Evolutionary conservation across 2,113 vertebrate genomes (phyloP), one percentile per base, ranked within the genome.

Genomic region (Tylochromis polylepis): DNA sequence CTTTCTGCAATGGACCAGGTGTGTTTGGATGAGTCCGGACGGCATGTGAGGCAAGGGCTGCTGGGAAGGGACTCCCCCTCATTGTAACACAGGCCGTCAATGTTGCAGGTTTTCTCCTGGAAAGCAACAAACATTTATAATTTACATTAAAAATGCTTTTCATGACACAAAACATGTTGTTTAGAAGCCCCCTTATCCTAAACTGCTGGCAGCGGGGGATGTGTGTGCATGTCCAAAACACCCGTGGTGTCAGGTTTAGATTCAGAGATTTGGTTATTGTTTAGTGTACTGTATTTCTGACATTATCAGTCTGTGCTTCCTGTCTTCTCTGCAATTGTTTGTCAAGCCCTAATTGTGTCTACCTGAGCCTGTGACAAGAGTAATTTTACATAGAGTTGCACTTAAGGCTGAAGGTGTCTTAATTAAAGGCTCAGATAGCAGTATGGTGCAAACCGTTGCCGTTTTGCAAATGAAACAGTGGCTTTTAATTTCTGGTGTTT

Each of bases 51-150:
- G 88, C 97, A 99, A 41, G 97, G 94, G 82, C 94, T 98, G 89
- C 85, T 94, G 87, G 97, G 97, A 91, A 95, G 97, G 91, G 84
- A 91, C 80, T 97, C 96, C 2, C 96, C 97, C 86, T 98, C 97
- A 38, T 79, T 90, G 15, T 97, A 97, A 93, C 98, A 99, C 70
- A 96, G 36, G 6, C 97, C 96, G 87, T 97, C 95, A 24, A 98
- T 98, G 91, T 94, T 96, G 95, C 98, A 99, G 3, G 95, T 96
- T 93, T 97, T 97, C 92, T 98, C 97, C 98, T 99, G 90, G 57
- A 83, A 87, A 31, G 20, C 3, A 43, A 75, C 82, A 29, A 46
- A 20, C 85, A 83, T 8, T 70, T 53, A 82, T 43, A 57, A 36
- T 14, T 51, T 53, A 9, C 27, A 51, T 77, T 51, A 55, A 20